These are phyloP conservation scores for Coregonus sp. DNA, from an alignment of 2,797 vertebrate genomes.

Conservation along the genomic window DNA sequence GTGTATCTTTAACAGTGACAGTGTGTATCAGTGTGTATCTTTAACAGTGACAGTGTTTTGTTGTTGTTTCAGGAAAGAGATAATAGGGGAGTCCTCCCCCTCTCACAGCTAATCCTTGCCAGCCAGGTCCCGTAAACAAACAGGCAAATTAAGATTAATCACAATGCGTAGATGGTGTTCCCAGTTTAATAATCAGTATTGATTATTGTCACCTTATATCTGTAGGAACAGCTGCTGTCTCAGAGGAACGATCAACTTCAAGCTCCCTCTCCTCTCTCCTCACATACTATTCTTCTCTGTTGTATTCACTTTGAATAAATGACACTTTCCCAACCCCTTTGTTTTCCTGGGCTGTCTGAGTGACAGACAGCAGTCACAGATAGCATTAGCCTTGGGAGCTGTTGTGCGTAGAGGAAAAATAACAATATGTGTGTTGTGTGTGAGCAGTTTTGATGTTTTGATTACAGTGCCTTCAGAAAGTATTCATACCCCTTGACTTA, in stretches of 20 bases:
- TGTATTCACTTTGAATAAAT: neutral
- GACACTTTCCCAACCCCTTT: neutral
- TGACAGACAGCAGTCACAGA: neutral
- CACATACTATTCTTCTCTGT: neutral
- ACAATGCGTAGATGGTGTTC: slow-evolving; percentile 71
- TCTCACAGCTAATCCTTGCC: slow-evolving; percentile 56
- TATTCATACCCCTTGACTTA: no score
- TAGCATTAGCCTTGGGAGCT: neutral
- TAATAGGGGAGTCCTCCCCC: slow-evolving; percentile 56
- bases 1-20: slow-evolving; percentile 21
- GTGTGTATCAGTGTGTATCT: slow-evolving; percentile 57
- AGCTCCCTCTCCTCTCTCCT: slow-evolving; percentile 35
- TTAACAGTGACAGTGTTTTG: slow-evolving; percentile 70
- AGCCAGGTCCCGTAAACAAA: slow-evolving; percentile 71
- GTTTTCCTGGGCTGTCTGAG: neutral
- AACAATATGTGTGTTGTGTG: neutral
- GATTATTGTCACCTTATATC: slow-evolving; percentile 78
- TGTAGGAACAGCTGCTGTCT: slow-evolving; percentile 72
- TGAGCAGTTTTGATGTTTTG: neutral
- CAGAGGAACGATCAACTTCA: slow-evolving; percentile 61
- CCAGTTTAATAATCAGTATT: slow-evolving; percentile 80
- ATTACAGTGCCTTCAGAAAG: neutral
- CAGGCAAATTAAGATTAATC: slow-evolving; percentile 77
- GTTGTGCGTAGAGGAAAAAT: neutral
- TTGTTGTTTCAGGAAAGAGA: slow-evolving; percentile 65